Conservation (phyloP, 92 coral and sea anemone genomes). For the Ricordea florida region DNA sequence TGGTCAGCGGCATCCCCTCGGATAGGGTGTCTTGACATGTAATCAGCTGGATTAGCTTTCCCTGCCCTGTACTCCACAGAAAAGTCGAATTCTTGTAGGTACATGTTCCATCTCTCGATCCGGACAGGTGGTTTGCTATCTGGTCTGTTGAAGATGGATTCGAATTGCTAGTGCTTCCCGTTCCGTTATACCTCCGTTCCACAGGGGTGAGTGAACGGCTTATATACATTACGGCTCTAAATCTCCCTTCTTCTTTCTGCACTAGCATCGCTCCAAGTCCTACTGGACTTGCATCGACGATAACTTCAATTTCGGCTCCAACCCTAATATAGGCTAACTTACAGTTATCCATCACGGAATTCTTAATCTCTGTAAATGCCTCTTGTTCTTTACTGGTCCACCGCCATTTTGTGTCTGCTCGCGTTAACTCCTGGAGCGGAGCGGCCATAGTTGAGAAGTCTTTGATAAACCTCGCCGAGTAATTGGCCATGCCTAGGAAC, state of each 20-base stretch:
- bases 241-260: neutral
- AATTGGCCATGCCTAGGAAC: slow-evolving; percentile 63
- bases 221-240: too few relatives aligned
- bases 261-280: neutral
- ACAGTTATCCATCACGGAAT: neutral
- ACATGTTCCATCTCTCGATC: too few relatives aligned
- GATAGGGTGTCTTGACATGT: too few relatives aligned
- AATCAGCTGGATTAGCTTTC: too few relatives aligned
- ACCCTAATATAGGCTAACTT: neutral
- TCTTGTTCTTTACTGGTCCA: slow-evolving; percentile 37
- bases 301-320: neutral
- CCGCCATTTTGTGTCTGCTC: neutral
- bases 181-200: too few relatives aligned
- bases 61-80: too few relatives aligned
- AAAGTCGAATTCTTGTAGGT: too few relatives aligned
- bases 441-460: slow-evolving; percentile 44
- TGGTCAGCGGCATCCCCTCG: too few relatives aligned
- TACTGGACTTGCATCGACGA: neutral
- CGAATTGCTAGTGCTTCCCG: too few relatives aligned
- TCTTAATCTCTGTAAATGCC: slow-evolving; percentile 6
- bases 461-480: slow-evolving; percentile 45
- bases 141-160: too few relatives aligned
- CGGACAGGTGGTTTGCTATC: too few relatives aligned
- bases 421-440: slow-evolving; percentile 43
- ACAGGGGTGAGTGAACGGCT: too few relatives aligned